A percentile compares a stretch with the other conserved stretches of the same genome.
Evolutionary conservation across 2,888 invertebrate species (phyloP).

Genomic region (Meiosimyza platycephala): DNA sequence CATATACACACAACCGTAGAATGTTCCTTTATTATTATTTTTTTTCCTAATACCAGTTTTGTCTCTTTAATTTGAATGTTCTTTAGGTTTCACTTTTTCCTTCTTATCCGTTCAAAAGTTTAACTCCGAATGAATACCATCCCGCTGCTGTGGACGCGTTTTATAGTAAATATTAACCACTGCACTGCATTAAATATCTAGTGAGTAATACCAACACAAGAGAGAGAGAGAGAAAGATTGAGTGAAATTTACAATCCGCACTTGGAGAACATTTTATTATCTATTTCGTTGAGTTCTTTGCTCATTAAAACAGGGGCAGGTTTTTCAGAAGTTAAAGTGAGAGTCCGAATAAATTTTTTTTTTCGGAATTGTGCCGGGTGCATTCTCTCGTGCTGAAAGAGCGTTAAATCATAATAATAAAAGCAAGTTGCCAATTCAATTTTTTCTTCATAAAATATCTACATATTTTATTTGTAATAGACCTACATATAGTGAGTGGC

Average conservation of each 20-base stretch:
- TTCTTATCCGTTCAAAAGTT: constrained; percentile 51
- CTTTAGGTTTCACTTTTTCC: constrained; percentile 40
- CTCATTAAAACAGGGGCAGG: too few species aligned
- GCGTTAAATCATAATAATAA: background rate
- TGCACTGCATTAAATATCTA: constrained; percentile 14
- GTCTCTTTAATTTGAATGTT: constrained; percentile 20
- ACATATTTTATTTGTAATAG: too few species aligned
- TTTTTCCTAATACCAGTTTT: constrained; percentile 16
- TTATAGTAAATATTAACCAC: constrained; percentile 47
- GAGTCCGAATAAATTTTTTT: too few species aligned
- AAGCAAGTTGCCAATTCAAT: constrained; percentile 11
- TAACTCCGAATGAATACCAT: constrained; percentile 55
- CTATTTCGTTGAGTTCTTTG: too few species aligned
- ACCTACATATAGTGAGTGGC: too few species aligned
- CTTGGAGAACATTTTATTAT: too few species aligned
- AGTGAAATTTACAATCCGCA: too few species aligned
- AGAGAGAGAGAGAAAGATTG: constrained; percentile 15
- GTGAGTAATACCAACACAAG: background rate
- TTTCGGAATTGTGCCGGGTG: too few species aligned
- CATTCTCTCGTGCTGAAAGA: background rate
- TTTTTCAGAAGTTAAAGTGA: too few species aligned
- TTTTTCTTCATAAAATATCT: background rate
- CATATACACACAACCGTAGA: background rate
- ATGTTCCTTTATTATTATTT: constrained; percentile 38
- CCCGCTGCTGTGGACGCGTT: constrained; percentile 49